These are phyloP conservation scores for Epicampocera succincta DNA, from an alignment of 2,888 invertebrate species.

Conservation along the genomic window DNA sequence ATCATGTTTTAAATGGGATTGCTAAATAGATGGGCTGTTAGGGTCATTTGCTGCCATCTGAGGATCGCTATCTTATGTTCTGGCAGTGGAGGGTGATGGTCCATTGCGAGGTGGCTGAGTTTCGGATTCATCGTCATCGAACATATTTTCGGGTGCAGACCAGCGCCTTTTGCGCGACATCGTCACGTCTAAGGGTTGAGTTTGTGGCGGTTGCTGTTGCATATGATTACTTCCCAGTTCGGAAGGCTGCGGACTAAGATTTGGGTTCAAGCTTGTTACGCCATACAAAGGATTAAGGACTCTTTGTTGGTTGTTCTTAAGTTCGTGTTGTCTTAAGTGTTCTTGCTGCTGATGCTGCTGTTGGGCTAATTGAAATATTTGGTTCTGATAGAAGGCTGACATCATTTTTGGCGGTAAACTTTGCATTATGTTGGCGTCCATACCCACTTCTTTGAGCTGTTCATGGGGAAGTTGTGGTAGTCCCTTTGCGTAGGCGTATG, in stretches of 20 bases:
- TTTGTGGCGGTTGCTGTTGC: conserved; percentile 62
- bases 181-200: conserved; percentile 72
- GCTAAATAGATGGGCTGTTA: conserved; percentile 6
- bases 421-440: conserved; percentile 58
- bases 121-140: conserved; percentile 72
- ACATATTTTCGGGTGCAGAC: conserved; percentile 83
- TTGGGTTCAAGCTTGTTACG: conserved; percentile 29
- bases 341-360: conserved; percentile 59
- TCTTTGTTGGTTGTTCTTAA: conserved; percentile 52
- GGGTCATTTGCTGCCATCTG: conserved; percentile 2
- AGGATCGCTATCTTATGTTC: conserved; percentile 49
- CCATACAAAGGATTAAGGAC: conserved; percentile 26
- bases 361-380: conserved; percentile 58
- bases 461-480: conserved; percentile 69
- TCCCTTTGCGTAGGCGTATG: conserved; percentile 54
- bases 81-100: conserved; percentile 56
- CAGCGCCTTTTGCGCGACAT: conserved; percentile 81
- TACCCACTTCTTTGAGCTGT: conserved; percentile 58
- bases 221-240: conserved; percentile 48
- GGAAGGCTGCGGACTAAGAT: conserved; percentile 53
- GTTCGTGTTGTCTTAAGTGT: conserved; percentile 51
- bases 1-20: conserved; percentile 59
- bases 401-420: conserved; percentile 61
- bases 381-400: conserved; percentile 61
- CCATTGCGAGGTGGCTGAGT: conserved; percentile 60